Conservation (phyloP, 2,888 invertebrate genomes). For the Pinctada fucata region DNA sequence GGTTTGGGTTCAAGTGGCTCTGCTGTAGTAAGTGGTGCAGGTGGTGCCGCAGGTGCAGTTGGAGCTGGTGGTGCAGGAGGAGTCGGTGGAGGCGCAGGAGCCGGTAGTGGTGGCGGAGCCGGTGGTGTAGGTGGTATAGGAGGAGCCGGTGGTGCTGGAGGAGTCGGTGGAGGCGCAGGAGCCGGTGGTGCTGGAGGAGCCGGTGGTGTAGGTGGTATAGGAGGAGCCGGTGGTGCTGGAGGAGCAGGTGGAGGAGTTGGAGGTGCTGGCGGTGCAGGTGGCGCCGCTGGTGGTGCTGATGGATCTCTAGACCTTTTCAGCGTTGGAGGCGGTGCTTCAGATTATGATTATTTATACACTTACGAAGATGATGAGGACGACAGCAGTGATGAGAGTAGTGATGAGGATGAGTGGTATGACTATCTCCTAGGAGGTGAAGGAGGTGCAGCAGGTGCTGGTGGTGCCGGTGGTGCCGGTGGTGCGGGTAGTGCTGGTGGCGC, state of each 20-base stretch:
- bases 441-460: not conserved
- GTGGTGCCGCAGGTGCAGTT: constrained; percentile 1
- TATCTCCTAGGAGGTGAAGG: not conserved
- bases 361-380: constrained; percentile 2
- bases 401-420: not conserved
- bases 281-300: not conserved
- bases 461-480: constrained; percentile 1
- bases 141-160: not conserved
- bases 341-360: not conserved
- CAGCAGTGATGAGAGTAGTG: constrained; percentile 3
- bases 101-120: not conserved
- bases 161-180: not conserved
- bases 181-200: not conserved
- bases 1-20: not conserved
- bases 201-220: not conserved
- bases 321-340: not conserved
- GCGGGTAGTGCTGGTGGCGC: constrained; percentile 2
- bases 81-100: not conserved
- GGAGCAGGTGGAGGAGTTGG: not conserved
- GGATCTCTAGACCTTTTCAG: not conserved
- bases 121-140: not conserved
- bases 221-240: not conserved
- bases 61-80: constrained; percentile 4
- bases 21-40: constrained; percentile 2
- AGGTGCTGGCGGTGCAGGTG: not conserved